Conservation (phyloP, 2,113 vertebrate genomes). For the Gymnarchus niloticus region DNA sequence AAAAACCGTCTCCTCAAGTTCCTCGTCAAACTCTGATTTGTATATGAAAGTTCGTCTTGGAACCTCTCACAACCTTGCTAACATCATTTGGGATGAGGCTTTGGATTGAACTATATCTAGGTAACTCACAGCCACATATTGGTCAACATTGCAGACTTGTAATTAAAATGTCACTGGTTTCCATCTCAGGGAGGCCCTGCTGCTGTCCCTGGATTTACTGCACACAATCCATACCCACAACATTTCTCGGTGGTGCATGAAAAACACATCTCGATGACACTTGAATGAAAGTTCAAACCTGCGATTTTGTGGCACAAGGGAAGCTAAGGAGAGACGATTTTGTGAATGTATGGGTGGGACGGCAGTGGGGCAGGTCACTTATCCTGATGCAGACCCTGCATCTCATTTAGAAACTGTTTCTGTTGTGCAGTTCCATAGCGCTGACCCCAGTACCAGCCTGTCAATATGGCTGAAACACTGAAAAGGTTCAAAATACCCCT, state of each 20-base stretch:
- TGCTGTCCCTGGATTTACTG: background rate
- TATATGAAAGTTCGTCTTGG: background rate
- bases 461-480: background rate
- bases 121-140: background rate
- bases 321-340: background rate
- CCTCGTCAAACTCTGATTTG: background rate
- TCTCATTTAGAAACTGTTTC: background rate
- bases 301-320: background rate
- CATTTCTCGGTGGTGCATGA: background rate
- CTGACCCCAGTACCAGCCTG: background rate
- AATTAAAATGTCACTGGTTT: background rate
- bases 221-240: background rate
- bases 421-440: background rate
- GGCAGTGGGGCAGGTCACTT: background rate
- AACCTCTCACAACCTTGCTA: background rate
- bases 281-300: background rate
- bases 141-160: background rate
- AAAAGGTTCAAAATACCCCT: background rate
- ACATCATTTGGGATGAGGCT: background rate
- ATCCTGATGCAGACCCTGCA: background rate
- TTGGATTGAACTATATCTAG: background rate
- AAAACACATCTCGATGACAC: constrained; percentile 6
- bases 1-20: background rate
- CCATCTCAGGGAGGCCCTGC: background rate
- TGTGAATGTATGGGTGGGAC: background rate